These are phyloP conservation scores for Alcedo atthis DNA, from an alignment of 2,797 vertebrate genomes.

Conservation along the genomic window DNA sequence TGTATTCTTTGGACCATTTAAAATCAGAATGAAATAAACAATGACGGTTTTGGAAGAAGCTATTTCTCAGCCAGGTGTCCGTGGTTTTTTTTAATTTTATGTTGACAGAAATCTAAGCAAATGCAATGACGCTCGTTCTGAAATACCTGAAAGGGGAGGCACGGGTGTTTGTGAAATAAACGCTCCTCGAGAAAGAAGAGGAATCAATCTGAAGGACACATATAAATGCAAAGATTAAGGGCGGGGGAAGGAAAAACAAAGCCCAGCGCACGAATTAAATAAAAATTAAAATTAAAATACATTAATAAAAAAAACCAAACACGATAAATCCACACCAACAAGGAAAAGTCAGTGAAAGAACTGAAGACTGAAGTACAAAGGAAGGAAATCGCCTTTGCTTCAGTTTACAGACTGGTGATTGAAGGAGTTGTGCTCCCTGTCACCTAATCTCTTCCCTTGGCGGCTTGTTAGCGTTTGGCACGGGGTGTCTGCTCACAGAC, in stretches of 20 bases:
- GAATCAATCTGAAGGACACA: not conserved
- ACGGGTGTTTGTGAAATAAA: not conserved
- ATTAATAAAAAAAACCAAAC: not conserved
- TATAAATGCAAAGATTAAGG: not conserved
- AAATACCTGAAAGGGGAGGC: not conserved
- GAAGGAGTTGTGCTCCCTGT: slow-evolving; percentile 73
- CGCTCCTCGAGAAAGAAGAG: not conserved
- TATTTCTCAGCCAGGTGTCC: not conserved
- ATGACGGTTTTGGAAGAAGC: slow-evolving; percentile 34
- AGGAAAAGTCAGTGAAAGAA: not conserved
- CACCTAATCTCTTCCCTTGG: slow-evolving; percentile 93
- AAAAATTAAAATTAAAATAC: not conserved
- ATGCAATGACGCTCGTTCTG: not conserved
- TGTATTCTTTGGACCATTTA: slow-evolving; percentile 54
- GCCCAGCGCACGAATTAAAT: not conserved
- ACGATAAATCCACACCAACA: not conserved
- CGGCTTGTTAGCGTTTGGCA: slow-evolving; percentile 95
- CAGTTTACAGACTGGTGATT: slow-evolving; percentile 81
- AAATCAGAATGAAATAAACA: slow-evolving; percentile 45
- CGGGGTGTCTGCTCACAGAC: slow-evolving; percentile 73
- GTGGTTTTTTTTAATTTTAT: not conserved
- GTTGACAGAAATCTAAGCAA: slow-evolving; percentile 7
- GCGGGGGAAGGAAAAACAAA: not conserved
- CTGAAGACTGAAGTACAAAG: slow-evolving; percentile 54
- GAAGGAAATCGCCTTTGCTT: slow-evolving; percentile 71